phyloP scores from a whole-genome alignment of 2,113 vertebrate genomes.

The Scophthalmus maximus region DNA sequence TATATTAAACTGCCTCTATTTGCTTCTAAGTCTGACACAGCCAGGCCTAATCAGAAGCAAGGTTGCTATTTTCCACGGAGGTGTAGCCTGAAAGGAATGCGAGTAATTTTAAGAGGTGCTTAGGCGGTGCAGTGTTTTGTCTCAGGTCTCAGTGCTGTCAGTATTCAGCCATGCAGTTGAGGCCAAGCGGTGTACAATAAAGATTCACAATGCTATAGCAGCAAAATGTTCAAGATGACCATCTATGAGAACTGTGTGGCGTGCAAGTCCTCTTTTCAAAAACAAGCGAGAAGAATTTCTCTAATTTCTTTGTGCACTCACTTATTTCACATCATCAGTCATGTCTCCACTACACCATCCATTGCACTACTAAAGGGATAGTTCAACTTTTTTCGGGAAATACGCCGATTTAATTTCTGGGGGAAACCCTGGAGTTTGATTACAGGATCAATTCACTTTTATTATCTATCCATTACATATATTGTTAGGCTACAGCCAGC shows the following conservation, averaged over 20 bases:
- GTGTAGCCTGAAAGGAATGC: constrained; percentile 60
- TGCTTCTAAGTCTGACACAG: background rate
- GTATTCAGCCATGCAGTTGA: constrained; percentile 7
- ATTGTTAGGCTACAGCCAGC: background rate
- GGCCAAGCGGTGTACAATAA: constrained; percentile 30
- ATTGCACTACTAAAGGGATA: background rate
- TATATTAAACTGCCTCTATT: background rate
- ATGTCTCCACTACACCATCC: background rate
- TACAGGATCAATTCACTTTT: background rate
- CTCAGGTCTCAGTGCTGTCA: constrained; percentile 40
- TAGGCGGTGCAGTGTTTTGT: constrained; percentile 47
- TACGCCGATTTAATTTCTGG: too few species aligned
- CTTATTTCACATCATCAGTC: background rate
- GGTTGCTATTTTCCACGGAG: constrained; percentile 54
- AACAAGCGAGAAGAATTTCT: background rate
- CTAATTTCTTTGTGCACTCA: background rate
- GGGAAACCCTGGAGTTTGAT: background rate
- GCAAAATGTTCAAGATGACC: background rate
- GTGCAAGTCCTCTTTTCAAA: background rate
- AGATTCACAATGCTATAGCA: background rate
- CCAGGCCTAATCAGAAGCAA: constrained; percentile 9
- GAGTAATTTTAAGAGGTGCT: constrained; percentile 71
- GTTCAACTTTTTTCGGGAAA: background rate
- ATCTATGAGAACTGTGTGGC: background rate
- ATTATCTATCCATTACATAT: background rate